Base-by-base conservation (phyloP, 2,797 vertebrate species). In the Pyrrhura leucotis region DNA sequence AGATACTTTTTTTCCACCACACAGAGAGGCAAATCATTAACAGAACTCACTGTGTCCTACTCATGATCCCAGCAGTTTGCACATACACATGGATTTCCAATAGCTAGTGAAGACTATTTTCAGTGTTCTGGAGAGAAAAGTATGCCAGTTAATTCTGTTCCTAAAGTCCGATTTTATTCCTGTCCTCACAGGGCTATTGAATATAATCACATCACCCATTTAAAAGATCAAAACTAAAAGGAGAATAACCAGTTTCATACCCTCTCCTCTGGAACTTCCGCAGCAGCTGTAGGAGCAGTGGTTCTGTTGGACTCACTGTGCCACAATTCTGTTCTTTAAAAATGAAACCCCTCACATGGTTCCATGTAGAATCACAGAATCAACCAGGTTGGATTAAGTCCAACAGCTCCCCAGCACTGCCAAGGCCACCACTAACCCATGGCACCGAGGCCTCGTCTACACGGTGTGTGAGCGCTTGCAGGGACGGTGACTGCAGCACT, bases 281-380 rank as follows among this genome's bases (percentile, higher is more conserved):
- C 17, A 51, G 14, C 28, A 67, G 21, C 37, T 22, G 0, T 0
- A 31, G 63, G 0, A 37, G 65, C 15, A 11, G 33, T 0, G 44
- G 28, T 12, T 75, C 47, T 37, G 37, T 1, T n/a, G 23, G n/a
- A 25, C 35, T 35, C 4, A 1, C 39, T 25, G 11, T 15, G n/a
- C 12, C 61, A 29, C 44, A 23, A 6, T 3, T 54, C 26, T n/a
- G 33, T 5, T 62, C 71, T 15, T 29, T 28, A 50, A 28, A 18
- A 10, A 6, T 17, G 6, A 42, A 48, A 28, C 14, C 45, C 48
- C 37, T 58, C 40, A 11, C 9, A 23, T 56, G 21, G n/a, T 15
- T 23, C 54, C 10, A 23, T 15, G 54, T 15, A 33, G n/a, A 23
- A 33, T 23, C 54, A 56, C n/a, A 23, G n/a, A 33, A 56, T 15